Base-by-base conservation (phyloP, 2,888 invertebrate species). In the Taphrorychus bicolor region DNA sequence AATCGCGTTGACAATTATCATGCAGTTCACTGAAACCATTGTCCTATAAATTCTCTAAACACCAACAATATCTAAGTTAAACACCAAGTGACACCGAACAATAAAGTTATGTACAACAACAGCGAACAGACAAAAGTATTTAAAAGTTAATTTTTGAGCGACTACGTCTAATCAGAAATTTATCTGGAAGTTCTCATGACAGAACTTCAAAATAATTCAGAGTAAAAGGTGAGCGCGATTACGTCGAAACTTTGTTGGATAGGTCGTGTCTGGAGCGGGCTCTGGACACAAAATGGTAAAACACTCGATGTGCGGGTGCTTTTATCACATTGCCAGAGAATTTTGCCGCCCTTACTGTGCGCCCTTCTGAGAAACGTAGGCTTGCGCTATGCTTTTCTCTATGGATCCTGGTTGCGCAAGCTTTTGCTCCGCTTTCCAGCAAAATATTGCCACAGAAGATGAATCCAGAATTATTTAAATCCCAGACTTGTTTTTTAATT, bases 321-420 rank as follows among this genome's bases (percentile, higher is more conserved):
- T 82, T 80, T 81, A 82, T 80, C 79, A 77, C 79, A 77, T 78
- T 79, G 78, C 80, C 79, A 73, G 75, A 79, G 79, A 79, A 76
- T 76, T 77, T 79, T 78, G 76, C 81, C 79, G 77, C 80, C 81
- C 80, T 80, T 78, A 76, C 76, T 73, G 73, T 74, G 74, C 76
- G 74, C 78, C 77, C 79, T 75, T 76, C 76, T 75, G 73, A 74
- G 76, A 75, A 74, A 74, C 72, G 72, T 75, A 78, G 74, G 79
- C 81, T 77, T 82, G 82, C 82, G 81, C 82, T 73, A 75, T 80
- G 73, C 73, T 60, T 59, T 57, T 67, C 63, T 72, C 74, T 70
- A 70, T 67, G 73, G 73, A 74, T 75, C 74, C 76, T 77, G 77
- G 79, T 79, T 79, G 78, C 78, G 79, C 76, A 76, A 66, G 67